Conservation (phyloP, 2,113 vertebrate species). For the Pluvialis apricaria region DNA sequence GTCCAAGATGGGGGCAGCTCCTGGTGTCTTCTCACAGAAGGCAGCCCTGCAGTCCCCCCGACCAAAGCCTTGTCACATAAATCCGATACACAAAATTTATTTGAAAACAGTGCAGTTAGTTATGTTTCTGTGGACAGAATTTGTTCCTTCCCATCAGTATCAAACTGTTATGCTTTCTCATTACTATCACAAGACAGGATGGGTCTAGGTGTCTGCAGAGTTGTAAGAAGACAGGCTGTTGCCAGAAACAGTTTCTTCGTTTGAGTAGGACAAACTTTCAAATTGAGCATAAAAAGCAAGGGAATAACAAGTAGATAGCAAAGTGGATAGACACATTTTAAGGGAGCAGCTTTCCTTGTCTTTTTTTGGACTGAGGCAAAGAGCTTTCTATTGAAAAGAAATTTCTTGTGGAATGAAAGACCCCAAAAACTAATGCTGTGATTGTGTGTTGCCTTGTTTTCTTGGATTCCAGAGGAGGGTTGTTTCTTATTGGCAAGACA, state of each 20-base stretch:
- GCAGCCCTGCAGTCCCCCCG: neutral
- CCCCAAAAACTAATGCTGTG: neutral
- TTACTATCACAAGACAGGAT: neutral
- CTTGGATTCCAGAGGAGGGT: neutral
- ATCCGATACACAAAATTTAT: neutral
- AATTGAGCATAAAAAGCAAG: neutral
- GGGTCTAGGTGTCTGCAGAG: neutral
- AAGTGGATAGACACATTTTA: neutral
- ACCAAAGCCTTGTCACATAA: neutral
- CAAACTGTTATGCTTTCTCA: neutral
- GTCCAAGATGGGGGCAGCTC: neutral
- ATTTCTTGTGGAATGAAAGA: neutral
- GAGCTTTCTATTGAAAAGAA: neutral
- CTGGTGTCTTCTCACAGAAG: neutral
- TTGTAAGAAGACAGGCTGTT: neutral
- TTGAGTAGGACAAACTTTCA: neutral
- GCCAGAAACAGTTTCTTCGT: neutral
- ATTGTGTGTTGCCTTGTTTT: neutral
- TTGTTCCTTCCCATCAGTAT: neutral
- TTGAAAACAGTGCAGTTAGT: neutral
- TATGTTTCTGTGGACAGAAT: neutral
- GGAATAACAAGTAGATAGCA: neutral
- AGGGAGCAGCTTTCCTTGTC: neutral
- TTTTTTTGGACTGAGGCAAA: neutral
- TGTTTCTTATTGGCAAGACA: neutral